Base-by-base conservation (phyloP, 2,797 vertebrate species). In the Phrynocephalus vlangalii region DNA sequence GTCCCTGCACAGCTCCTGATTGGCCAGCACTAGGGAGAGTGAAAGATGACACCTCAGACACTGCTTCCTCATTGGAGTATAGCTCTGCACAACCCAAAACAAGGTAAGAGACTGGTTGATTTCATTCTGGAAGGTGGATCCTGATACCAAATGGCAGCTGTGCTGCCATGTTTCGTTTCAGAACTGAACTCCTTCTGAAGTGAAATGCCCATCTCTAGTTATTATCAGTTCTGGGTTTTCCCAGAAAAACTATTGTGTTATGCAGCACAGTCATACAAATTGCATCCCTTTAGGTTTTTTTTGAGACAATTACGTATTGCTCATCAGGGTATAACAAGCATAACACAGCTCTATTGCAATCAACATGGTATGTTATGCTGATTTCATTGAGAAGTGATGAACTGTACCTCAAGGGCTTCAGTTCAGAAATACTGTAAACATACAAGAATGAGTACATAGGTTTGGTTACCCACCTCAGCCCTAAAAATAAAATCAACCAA, bases 161-260 rank as follows among this genome's bases (percentile, higher is more conserved):
- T 44, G 38, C 38, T 44, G 38, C 5, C 38, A 44, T 44, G 38
- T 44, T 44, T 44, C 38, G 38, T 44, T 44, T 44, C 38, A 44
- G 38, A 44, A 44, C 38, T 44, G 38, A 5, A 44, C 38, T 3
- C 38, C 38, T 44, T 44, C 38, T 44, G 38, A 44, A 44, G 38
- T 44, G 5, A 44, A 44, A 44, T 44, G 38, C 38, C 38, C 38
- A 44, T 44, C 38, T 44, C 38, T 44, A 44, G 38, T 91, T 90
- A 79, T 63, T 90, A 92, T 92, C 84, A 92, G 30, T 91, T 93
- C 28, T 67, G 1, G 16, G 50, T 84, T 93, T 92, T 92, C 68
- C 20, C 82, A 91, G 83, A 63, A 86, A 93, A 92, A 92, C 90
- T 84, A 90, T 44, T 15, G 78, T 56, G 70, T 86, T 86, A 90